Conservation (phyloP, 2,113 vertebrate genomes). For the Eudorcas thomsonii region DNA sequence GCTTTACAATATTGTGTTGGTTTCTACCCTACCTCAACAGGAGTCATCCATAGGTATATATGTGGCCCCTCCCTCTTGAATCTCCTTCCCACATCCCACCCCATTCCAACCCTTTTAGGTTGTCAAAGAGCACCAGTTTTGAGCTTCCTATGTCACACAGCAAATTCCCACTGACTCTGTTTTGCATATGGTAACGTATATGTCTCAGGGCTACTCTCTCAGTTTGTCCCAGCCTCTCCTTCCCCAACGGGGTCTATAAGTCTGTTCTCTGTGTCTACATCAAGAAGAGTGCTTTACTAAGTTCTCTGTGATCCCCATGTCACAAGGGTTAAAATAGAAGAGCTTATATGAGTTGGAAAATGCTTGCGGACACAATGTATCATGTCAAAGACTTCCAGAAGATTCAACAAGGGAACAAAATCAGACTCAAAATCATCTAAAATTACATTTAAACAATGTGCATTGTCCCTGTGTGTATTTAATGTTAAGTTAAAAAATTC, state of each 20-base stretch:
- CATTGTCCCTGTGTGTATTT: background rate
- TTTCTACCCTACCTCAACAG: background rate
- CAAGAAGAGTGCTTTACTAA: background rate
- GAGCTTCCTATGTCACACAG: background rate
- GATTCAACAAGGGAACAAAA: background rate
- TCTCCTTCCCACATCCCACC: background rate
- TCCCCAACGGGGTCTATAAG: background rate
- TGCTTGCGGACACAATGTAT: background rate
- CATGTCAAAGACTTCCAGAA: background rate
- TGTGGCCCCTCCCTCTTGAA: background rate
- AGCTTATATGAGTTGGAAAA: background rate
- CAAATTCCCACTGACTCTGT: background rate
- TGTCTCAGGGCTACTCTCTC: background rate
- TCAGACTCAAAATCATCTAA: background rate
- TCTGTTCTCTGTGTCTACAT: background rate
- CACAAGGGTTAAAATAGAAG: background rate
- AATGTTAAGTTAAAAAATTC: background rate
- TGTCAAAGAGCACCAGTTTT: background rate
- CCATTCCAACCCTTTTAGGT: background rate
- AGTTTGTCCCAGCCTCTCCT: background rate
- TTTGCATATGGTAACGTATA: background rate
- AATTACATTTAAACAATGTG: background rate
- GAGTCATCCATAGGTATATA: background rate
- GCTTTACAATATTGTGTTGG: background rate
- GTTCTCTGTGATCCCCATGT: background rate